Evolutionary conservation across 2,113 vertebrate genomes (phyloP).

Genomic region (Scomber scombrus): DNA sequence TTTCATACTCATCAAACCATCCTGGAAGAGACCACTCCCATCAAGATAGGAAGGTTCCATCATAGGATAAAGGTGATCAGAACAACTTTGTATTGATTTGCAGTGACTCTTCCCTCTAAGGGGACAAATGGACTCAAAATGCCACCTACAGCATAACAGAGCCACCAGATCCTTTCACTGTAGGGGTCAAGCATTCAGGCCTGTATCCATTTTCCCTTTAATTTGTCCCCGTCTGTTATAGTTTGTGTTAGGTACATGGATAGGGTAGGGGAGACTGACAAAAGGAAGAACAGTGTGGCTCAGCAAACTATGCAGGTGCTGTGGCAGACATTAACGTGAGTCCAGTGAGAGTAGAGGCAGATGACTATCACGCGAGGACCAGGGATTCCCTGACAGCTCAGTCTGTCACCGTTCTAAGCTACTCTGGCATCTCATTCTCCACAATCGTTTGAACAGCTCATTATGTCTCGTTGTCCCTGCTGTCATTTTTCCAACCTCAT

Average conservation of each 20-base stretch:
- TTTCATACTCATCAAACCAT: too few species aligned
- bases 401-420: slow-evolving; percentile 42
- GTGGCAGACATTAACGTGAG: slow-evolving; percentile 36
- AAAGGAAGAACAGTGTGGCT: background rate
- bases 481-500: slow-evolving; percentile 55
- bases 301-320: slow-evolving; percentile 30
- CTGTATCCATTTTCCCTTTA: too few species aligned
- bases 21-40: too few species aligned
- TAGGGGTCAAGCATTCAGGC: too few species aligned
- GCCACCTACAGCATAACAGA: too few species aligned
- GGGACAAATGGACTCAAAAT: too few species aligned
- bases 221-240: too few species aligned
- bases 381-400: slow-evolving; percentile 54
- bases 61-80: too few species aligned
- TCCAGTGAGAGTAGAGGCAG: slow-evolving; percentile 31
- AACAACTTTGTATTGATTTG: too few species aligned
- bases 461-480: slow-evolving; percentile 50
- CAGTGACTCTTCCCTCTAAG: too few species aligned
- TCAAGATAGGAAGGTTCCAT: too few species aligned
- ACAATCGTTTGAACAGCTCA: slow-evolving; percentile 70
- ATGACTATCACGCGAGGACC: slow-evolving; percentile 36
- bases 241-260: slow-evolving; percentile 3
- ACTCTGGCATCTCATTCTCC: slow-evolving; percentile 61
- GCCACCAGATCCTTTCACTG: too few species aligned
- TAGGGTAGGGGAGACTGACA: background rate